phyloP scores from a whole-genome alignment of 2,888 invertebrate species.

The Hemistola chrysoprasaria region DNA sequence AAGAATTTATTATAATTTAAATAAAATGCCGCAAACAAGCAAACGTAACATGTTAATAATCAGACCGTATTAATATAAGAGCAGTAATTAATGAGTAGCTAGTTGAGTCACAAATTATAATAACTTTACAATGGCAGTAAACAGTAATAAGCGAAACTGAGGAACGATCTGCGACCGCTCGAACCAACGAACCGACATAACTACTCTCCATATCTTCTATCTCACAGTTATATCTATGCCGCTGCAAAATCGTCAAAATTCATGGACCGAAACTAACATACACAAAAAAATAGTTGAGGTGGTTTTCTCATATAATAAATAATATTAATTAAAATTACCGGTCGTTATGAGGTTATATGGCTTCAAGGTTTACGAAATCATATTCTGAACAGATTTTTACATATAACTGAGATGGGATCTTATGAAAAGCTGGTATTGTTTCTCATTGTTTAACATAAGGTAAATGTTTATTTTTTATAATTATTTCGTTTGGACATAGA shows the following conservation, averaged over 20 bases:
- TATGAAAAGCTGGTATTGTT: neutral
- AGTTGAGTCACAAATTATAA: slow-evolving; percentile 10
- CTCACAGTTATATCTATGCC: slow-evolving; percentile 19
- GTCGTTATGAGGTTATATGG: slow-evolving; percentile 13
- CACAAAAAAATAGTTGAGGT: slow-evolving; percentile 24
- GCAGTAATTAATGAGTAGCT: slow-evolving; percentile 10
- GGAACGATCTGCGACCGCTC: neutral
- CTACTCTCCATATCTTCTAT: slow-evolving; percentile 20
- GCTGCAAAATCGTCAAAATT: slow-evolving; percentile 34
- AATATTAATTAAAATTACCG: slow-evolving; percentile 28
- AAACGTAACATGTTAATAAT: neutral
- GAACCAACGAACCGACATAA: slow-evolving; percentile 19
- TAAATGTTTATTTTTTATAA: too few relatives aligned
- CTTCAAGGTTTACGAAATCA: slow-evolving; percentile 16
- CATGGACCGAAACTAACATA: slow-evolving; percentile 29
- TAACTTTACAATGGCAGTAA: slow-evolving; percentile 10
- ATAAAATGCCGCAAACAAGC: neutral
- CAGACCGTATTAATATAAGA: slow-evolving; percentile 6
- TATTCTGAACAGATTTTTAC: too few relatives aligned
- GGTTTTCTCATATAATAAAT: slow-evolving; percentile 33
- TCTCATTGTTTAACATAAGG: too few relatives aligned
- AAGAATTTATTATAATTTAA: too few relatives aligned
- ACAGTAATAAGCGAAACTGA: slow-evolving; percentile 11
- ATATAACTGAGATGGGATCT: neutral
- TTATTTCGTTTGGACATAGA: too few relatives aligned